phyloP scores from a whole-genome alignment of 2,888 invertebrate species.

The Andrena flavipes region DNA sequence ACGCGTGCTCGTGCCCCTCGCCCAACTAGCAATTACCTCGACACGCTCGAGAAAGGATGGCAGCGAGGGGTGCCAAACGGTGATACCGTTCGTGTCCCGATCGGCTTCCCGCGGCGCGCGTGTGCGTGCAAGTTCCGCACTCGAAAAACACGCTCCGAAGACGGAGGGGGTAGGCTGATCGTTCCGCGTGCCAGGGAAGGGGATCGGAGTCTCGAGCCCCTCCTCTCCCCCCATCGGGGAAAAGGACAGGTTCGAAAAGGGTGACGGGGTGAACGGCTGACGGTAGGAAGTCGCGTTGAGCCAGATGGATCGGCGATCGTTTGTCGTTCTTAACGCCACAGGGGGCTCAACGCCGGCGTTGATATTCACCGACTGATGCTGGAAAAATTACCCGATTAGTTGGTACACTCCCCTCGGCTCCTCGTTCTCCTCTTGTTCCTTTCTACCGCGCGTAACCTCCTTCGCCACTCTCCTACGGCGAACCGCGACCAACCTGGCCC shows the following conservation, averaged over 20 bases:
- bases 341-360: constrained; percentile 80
- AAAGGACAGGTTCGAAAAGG: constrained; percentile 53
- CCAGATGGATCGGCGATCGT: constrained; percentile 84
- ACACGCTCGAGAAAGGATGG: constrained; percentile 58
- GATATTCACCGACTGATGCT: constrained; percentile 85
- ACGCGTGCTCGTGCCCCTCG: constrained; percentile 38
- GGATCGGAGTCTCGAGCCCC: constrained; percentile 53
- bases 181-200: constrained; percentile 57
- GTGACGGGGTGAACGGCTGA: constrained; percentile 57
- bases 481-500: constrained; percentile 43
- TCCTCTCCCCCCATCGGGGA: constrained; percentile 8
- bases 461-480: background rate
- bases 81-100: constrained; percentile 35
- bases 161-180: constrained; percentile 35
- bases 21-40: constrained; percentile 61
- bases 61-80: constrained; percentile 47
- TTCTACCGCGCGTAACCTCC: constrained; percentile 22
- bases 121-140: constrained; percentile 29
- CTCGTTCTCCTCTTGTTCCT: constrained; percentile 51
- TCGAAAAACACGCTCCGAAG: constrained; percentile 59
- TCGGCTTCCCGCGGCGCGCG: constrained; percentile 10
- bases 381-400: constrained; percentile 85
- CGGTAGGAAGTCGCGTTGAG: constrained; percentile 79
- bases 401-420: constrained; percentile 49
- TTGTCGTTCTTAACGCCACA: constrained; percentile 84